These are phyloP conservation scores for Meiosimyza platycephala DNA, from an alignment of 2,888 invertebrate species.

Conservation along the genomic window DNA sequence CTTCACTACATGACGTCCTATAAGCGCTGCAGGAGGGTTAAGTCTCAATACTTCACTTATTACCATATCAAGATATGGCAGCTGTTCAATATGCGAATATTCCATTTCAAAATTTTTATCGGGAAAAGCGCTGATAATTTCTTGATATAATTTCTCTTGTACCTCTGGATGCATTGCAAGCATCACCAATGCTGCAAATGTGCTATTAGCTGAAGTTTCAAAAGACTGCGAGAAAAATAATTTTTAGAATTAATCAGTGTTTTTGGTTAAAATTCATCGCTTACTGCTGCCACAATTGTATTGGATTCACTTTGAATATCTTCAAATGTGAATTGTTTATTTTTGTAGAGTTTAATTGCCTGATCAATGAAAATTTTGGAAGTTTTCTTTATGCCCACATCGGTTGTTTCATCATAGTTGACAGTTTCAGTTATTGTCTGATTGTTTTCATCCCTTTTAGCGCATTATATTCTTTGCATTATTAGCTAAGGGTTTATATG, in stretches of 20 bases:
- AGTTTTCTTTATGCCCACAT: conserved; percentile 36
- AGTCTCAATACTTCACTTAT: conserved; percentile 50
- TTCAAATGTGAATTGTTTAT: conserved; percentile 43
- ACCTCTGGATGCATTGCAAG: conserved; percentile 45
- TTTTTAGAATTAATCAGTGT: too few species aligned
- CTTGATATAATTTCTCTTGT: conserved; percentile 45
- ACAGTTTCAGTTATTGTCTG: background rate
- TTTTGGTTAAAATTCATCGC: conserved; percentile 19
- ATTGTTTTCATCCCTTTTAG: background rate
- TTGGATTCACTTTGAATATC: conserved; percentile 47
- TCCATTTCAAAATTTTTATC: conserved; percentile 43
- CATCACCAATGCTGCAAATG: conserved; percentile 43
- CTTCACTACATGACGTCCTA: conserved; percentile 45
- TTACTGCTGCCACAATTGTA: conserved; percentile 46
- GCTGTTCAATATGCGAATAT: conserved; percentile 43
- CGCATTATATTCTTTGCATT: background rate
- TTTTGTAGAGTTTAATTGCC: conserved; percentile 44
- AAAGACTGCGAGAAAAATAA: conserved; percentile 37
- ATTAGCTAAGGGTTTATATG: background rate
- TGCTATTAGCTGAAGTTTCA: conserved; percentile 47
- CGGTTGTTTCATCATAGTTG: too few species aligned
- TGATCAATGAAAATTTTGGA: conserved; percentile 49
- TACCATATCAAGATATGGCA: conserved; percentile 52
- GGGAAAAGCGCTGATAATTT: conserved; percentile 42
- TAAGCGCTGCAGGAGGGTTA: conserved; percentile 48